A percentile compares a stretch with the other conserved stretches of the same genome.
Conservation (phyloP, 2,888 invertebrate genomes). For the Cheilosia vernalis region DNA sequence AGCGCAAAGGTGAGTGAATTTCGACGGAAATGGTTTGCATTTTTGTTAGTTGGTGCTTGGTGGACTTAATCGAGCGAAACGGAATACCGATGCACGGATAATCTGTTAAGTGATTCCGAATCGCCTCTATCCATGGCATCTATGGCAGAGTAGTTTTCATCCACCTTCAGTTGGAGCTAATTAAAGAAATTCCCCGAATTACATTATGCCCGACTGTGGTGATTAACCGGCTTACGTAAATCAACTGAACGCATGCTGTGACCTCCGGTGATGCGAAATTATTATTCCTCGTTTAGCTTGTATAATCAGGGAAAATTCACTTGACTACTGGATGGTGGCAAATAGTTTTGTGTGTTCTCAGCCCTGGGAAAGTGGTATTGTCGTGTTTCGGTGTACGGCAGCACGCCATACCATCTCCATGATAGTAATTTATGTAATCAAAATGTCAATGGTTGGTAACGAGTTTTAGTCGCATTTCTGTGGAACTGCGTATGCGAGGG, state of each 20-base stretch:
- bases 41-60: too few relatives aligned
- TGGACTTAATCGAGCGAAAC: too few relatives aligned
- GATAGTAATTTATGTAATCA: conserved; percentile 37
- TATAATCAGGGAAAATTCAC: conserved; percentile 18
- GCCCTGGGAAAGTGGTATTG: background rate
- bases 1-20: too few relatives aligned
- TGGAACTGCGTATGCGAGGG: background rate
- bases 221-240: conserved; percentile 14
- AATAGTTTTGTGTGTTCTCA: background rate
- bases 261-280: conserved; percentile 8
- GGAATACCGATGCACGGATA: background rate
- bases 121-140: too few relatives aligned
- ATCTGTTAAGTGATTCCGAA: background rate
- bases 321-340: background rate
- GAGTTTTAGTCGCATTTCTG: conserved; percentile 1
- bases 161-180: conserved; percentile 2
- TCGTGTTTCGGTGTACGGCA: background rate
- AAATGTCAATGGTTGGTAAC: conserved; percentile 23
- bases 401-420: conserved; percentile 5
- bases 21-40: too few relatives aligned
- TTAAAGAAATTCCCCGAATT: conserved; percentile 25
- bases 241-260: background rate
- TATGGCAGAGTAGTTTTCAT: background rate
- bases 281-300: conserved; percentile 40
- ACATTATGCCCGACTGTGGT: background rate